A percentile compares a stretch with the other conserved stretches of the same genome.
Evolutionary conservation across 2,113 vertebrate species (phyloP).

Genomic region (Zosterops japonicus): DNA sequence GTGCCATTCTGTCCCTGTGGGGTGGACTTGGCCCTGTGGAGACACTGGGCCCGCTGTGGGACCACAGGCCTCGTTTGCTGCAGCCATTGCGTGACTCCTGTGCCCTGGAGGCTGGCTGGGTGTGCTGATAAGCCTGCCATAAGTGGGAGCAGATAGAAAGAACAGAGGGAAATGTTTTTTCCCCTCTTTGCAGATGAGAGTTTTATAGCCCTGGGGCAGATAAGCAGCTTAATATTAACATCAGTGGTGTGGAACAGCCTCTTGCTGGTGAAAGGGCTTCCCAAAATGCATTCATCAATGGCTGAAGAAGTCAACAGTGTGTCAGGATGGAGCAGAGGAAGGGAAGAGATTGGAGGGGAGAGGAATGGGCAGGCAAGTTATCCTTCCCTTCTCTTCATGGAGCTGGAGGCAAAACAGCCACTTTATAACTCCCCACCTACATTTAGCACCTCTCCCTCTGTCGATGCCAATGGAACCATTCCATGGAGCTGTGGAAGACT

Average conservation of each 20-base stretch:
- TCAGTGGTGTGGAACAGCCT: not conserved
- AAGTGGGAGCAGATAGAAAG: not conserved
- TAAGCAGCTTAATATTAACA: constrained; percentile 30
- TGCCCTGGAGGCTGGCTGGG: not conserved
- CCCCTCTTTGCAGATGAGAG: not conserved
- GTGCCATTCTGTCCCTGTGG: accelerated
- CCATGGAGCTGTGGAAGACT: accelerated
- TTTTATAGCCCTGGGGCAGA: not conserved
- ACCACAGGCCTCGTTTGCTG: not conserved
- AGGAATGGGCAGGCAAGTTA: accelerated
- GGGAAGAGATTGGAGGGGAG: not conserved
- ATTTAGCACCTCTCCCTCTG: not conserved
- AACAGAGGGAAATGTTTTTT: not conserved
- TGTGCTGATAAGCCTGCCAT: constrained; percentile 24
- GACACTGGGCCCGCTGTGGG: not conserved
- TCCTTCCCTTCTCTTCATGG: not conserved
- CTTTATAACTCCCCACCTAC: not conserved
- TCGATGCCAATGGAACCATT: accelerated
- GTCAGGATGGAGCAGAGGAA: not conserved
- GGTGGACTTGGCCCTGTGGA: not conserved
- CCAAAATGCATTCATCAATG: accelerated
- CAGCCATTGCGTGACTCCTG: not conserved
- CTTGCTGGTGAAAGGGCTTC: not conserved
- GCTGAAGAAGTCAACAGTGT: not conserved
- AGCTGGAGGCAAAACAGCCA: accelerated